Evolutionary conservation across 1,140 invertebrate genomes (phyloP), one percentile per base, ranked within the genome.

Genomic region (Antheraea pernyi): DNA sequence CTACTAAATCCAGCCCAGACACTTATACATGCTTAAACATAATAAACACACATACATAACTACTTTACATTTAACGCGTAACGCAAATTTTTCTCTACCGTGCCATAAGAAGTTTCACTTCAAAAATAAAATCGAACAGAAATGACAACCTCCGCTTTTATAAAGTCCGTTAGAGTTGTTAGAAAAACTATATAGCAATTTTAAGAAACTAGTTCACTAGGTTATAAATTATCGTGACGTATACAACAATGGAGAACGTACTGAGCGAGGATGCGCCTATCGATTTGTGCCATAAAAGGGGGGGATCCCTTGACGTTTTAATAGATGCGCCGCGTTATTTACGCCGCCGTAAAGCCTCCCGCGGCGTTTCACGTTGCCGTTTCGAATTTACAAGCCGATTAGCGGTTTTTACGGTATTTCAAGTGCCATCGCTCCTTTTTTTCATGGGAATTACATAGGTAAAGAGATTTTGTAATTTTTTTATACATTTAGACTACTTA

Each of bases 251-350:
- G 72, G 59, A 74, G 22, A 48, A n/a, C 39, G n/a, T 18, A 39
- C 30, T n/a, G 5, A 13, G 10, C 18, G 65, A 76, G 72, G 78
- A 78, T 71, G 72, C 71, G 65, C 61, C 70, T 74, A 81, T 81
- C 79, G 79, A 81, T 79, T 81, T 70, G 67, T 69, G 64, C 69
- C 69, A 75, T 81, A 79, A 79, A 81, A 68, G 64, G 60, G 42
- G 68, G 68, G 46, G 22, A 30, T 30, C 46, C 22, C 63, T 64
- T 22, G 37, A 68, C 71, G 19, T 36, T 69, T 76, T 72, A 73
- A 78, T 70, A 71, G 69, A 72, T 46, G 67, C 63, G 65, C 66
- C 61, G 63, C 59, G 46, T 70, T 74, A 75, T 75, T 74, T 72
- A 16, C 46, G 46, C 46, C 46, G 46, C 11, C 11, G 16, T 53